Percentiles rank a stretch among this genome's conserved stretches.
Conservation (phyloP, 2,797 vertebrate species). For the Podarcis siculus region DNA sequence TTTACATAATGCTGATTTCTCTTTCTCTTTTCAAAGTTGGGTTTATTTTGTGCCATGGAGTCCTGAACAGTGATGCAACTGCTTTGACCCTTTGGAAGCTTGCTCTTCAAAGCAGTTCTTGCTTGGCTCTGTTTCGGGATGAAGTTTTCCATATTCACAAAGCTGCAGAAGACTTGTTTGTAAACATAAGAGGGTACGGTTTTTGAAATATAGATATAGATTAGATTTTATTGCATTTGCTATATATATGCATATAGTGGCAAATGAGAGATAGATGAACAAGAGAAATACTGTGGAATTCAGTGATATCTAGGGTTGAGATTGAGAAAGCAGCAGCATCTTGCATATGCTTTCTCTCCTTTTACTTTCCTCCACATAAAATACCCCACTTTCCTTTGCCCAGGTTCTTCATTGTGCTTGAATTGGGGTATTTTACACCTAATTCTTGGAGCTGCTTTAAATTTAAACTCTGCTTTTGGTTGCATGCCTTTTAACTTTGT, state of each 20-base stretch:
- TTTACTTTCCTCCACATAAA: neutral
- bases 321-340: neutral
- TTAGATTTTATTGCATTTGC: neutral
- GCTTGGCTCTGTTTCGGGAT: conserved; percentile 95
- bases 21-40: conserved; percentile 83
- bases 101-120: conserved; percentile 97
- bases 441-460: neutral
- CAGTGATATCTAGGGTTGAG: neutral
- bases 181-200: conserved; percentile 93
- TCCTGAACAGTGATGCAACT: conserved; percentile 90
- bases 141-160: conserved; percentile 99
- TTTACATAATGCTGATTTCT: conserved; percentile 28
- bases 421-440: neutral
- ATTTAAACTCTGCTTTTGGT: neutral
- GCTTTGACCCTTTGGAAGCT: conserved; percentile 96
- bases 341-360: too few relatives aligned
- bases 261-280: neutral
- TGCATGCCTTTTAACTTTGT: neutral
- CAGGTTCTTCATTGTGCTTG: neutral
- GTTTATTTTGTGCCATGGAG: conserved; percentile 95
- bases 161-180: conserved; percentile 95
- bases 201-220: neutral
- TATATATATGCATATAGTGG: neutral
- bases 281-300: neutral
- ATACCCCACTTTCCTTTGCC: neutral